Evolutionary conservation across 2,113 vertebrate species (phyloP).

Genomic region (Bolborhynchus lineola): DNA sequence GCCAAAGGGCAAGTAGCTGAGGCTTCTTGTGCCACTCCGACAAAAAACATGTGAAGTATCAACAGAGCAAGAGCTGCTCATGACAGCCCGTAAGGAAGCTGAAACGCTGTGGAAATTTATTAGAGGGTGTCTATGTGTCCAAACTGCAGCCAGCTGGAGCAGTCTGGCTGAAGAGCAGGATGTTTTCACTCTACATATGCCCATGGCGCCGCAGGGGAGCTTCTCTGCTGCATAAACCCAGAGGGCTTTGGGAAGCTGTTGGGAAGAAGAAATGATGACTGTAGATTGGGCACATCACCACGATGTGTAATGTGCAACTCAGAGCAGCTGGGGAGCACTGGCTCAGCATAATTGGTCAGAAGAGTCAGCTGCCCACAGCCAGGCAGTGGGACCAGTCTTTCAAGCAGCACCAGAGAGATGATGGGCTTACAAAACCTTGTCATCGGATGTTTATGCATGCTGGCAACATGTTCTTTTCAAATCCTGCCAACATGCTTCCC

Average conservation of each 20-base stretch:
- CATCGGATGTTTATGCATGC: background rate
- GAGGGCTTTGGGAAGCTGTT: background rate
- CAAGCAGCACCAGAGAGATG: background rate
- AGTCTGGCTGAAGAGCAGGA: background rate
- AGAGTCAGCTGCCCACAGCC: rapidly evolving
- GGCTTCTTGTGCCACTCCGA: background rate
- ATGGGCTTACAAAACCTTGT: background rate
- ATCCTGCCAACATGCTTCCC: background rate
- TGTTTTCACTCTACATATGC: background rate
- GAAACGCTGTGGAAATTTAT: background rate
- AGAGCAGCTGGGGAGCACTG: background rate
- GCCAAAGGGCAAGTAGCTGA: slow-evolving; percentile 9
- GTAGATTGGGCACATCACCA: background rate
- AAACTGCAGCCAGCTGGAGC: background rate
- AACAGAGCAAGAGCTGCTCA: background rate
- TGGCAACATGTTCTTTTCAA: background rate
- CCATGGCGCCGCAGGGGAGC: rapidly evolving
- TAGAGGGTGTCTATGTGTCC: background rate
- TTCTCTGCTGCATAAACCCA: background rate
- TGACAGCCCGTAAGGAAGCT: background rate
- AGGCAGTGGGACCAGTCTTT: background rate
- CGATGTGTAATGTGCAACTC: rapidly evolving
- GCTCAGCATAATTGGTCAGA: background rate
- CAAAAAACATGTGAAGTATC: slow-evolving; percentile 11
- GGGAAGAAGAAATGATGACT: background rate